Base-by-base conservation (phyloP, 64 coral and sea anemone genomes). In the Montipora efflorescens region DNA sequence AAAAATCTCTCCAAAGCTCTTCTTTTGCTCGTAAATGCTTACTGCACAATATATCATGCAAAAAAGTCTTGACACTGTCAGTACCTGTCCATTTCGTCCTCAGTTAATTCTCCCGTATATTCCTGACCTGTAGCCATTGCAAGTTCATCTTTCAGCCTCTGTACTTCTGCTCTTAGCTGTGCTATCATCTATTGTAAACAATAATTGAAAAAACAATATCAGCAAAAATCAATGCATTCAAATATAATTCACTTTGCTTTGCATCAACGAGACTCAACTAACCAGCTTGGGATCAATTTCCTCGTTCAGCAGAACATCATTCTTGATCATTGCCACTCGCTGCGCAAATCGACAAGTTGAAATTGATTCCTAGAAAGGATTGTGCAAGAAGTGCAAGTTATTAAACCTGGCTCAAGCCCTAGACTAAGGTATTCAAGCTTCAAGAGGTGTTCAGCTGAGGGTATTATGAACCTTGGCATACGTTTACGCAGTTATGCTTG, bases 271-370 rank as follows among this genome's bases (percentile, higher is more conserved):
- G 0, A 3, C 8, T 22, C 44, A 79, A 90, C 95, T 73, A 47
- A 99, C 98, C 90, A 99, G 90, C 77, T 99, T 99, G 45, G 98
- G 98, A 85, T 99, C 98, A 81, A 96, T 94, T 87, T 99, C 98
- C 79, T 99, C 98, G 78, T 99, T 99, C n/a, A 99, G 64, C 21
- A 95, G 88, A 25, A 94, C 98, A 53, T 99, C 95, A 59, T 99
- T 99, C 90, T 99, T 99, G 1, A 99, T 99, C 98, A 96, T 94
- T 5, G 98, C 98, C 2, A 99, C 98, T 80, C 98, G 57, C 72
- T 99, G 98, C 3, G 98, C 98, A 96, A 99, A 99, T 51, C 95
- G 82, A 72, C 98, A 99, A 4, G 98, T 99, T 47, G 98, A 99
- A 90, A 99, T 99, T 21, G 98, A 99, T 85, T 99, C 98, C 98